These are phyloP conservation scores for Sturmia bella DNA, from an alignment of 2,888 invertebrate genomes.

Conservation along the genomic window DNA sequence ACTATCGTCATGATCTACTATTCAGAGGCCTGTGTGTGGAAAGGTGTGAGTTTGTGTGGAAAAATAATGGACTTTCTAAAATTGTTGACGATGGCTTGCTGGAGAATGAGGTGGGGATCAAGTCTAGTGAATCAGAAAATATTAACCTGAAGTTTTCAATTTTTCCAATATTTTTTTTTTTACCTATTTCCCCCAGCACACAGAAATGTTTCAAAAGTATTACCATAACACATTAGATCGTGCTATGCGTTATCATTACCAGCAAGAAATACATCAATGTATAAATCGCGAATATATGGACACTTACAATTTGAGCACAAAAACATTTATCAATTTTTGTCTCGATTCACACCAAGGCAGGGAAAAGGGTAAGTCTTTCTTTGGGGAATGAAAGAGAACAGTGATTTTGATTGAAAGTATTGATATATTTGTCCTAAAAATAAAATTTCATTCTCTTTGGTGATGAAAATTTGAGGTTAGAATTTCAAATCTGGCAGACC, in stretches of 20 bases:
- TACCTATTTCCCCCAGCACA: conserved; percentile 12
- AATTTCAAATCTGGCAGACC: too few relatives aligned
- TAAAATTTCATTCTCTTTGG: too few relatives aligned
- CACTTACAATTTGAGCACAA: conserved; percentile 70
- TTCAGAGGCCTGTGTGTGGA: conserved; percentile 76
- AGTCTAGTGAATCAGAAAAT: not conserved
- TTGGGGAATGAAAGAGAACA: too few relatives aligned
- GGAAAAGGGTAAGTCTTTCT: conserved; percentile 44
- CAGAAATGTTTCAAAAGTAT: conserved; percentile 20
- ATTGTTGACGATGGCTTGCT: not conserved
- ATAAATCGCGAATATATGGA: conserved; percentile 73
- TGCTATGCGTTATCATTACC: conserved; percentile 20
- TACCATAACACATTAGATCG: conserved; percentile 14
- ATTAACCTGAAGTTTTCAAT: not conserved
- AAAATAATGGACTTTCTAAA: conserved; percentile 13
- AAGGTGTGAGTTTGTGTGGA: conserved; percentile 66
- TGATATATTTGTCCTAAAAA: too few relatives aligned
- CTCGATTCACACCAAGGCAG: conserved; percentile 66
- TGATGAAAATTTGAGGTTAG: too few relatives aligned
- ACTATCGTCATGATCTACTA: conserved; percentile 75
- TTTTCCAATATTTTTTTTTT: not conserved
- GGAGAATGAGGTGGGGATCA: conserved; percentile 70
- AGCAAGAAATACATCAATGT: conserved; percentile 73
- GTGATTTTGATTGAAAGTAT: too few relatives aligned
- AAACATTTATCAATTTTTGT: conserved; percentile 76